phyloP scores from a whole-genome alignment of 2,797 vertebrate species.

The Squalus acanthias region DNA sequence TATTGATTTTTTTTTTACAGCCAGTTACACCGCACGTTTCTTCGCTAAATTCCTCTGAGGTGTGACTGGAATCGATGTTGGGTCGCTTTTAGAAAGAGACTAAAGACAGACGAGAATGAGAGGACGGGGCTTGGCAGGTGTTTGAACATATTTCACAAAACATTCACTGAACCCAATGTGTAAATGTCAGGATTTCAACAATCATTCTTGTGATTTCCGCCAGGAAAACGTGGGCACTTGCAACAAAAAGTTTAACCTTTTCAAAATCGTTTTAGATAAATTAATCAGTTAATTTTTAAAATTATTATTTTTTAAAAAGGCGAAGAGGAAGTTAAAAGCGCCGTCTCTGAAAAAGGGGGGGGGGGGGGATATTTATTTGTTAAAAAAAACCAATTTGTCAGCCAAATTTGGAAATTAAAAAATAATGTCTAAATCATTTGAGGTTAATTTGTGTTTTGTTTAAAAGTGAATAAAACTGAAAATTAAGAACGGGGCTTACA shows the following conservation, averaged over 20 bases:
- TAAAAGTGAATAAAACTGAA: background rate
- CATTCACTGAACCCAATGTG: conserved; percentile 23
- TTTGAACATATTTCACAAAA: conserved; percentile 29
- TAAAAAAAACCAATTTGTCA: background rate
- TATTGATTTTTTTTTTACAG: background rate
- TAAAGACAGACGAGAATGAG: background rate
- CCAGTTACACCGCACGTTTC: background rate
- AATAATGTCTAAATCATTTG: background rate
- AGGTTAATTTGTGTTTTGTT: background rate
- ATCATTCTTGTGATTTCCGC: conserved; percentile 19
- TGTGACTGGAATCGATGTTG: background rate
- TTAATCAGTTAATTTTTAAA: background rate
- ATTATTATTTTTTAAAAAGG: background rate
- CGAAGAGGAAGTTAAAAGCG: background rate
- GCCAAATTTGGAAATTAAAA: background rate
- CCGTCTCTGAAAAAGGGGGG: background rate
- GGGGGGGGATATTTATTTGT: background rate
- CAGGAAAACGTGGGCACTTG: background rate
- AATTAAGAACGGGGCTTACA: background rate
- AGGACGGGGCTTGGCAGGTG: background rate
- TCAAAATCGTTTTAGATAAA: background rate
- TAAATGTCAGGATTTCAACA: conserved; percentile 32
- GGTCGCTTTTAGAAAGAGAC: background rate
- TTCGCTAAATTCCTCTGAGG: background rate
- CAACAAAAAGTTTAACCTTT: background rate